phyloP scores from a whole-genome alignment of 2,888 invertebrate species.

The Limnephilus rhombicus region DNA sequence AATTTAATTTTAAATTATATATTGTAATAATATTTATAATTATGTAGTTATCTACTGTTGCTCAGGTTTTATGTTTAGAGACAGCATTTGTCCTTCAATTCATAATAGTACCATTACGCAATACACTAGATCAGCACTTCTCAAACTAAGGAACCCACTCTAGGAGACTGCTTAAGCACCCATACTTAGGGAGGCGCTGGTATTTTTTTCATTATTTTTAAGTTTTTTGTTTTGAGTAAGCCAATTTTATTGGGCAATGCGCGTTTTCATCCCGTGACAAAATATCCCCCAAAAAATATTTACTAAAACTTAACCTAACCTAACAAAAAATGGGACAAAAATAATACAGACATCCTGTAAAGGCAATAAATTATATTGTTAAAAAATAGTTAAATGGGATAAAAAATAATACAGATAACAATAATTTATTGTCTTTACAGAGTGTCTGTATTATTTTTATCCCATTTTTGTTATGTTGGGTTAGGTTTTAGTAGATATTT shows the following conservation, averaged over 20 bases:
- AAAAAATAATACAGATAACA: too few relatives aligned
- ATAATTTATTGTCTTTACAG: too few relatives aligned
- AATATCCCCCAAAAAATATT: too few relatives aligned
- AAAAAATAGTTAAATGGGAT: too few relatives aligned
- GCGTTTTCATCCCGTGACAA: too few relatives aligned
- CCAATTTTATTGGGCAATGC: not conserved
- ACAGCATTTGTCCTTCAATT: not conserved
- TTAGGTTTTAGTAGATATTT: too few relatives aligned
- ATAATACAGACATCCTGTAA: too few relatives aligned
- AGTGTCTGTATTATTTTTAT: too few relatives aligned
- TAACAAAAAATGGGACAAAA: too few relatives aligned
- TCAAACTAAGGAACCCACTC: not conserved
- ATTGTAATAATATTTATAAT: constrained; percentile 8
- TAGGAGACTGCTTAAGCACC: not conserved
- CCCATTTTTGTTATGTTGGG: too few relatives aligned
- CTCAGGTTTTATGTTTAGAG: not conserved
- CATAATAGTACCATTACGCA: not conserved
- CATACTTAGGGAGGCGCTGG: not conserved
- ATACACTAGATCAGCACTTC: not conserved
- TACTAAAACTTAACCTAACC: too few relatives aligned
- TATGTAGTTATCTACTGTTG: constrained; percentile 19
- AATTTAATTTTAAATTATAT: not conserved
- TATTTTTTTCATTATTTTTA: not conserved
- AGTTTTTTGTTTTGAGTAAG: not conserved
- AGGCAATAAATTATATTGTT: too few relatives aligned